Conservation (phyloP, 1,140 invertebrate species). For the Argopecten irradians region DNA sequence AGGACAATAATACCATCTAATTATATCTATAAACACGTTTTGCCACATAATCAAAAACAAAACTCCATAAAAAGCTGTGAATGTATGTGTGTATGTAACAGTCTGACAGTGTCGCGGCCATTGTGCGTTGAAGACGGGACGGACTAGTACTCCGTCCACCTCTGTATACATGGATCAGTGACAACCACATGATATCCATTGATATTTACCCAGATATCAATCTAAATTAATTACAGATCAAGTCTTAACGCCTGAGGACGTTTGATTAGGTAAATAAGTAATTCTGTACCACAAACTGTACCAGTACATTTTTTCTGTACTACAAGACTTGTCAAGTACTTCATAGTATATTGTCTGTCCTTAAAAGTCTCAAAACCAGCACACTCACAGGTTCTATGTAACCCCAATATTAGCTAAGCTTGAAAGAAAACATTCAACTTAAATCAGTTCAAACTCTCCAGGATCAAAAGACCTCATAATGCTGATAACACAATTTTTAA, state of each 20-base stretch:
- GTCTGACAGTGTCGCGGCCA: neutral
- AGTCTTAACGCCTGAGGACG: neutral
- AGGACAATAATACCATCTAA: neutral
- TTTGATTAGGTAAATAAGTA: neutral
- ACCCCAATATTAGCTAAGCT: neutral
- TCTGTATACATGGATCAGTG: neutral
- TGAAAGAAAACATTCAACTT: neutral
- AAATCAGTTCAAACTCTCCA: too few relatives aligned
- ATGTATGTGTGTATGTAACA: neutral
- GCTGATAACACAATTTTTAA: too few relatives aligned
- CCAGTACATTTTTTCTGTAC: too few relatives aligned
- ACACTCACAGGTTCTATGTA: neutral
- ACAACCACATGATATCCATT: neutral
- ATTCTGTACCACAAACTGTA: neutral
- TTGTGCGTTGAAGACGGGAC: neutral
- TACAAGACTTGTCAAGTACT: neutral
- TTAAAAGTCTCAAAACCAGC: neutral
- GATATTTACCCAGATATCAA: conserved; percentile 18
- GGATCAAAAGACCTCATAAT: too few relatives aligned
- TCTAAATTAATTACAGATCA: conserved; percentile 11
- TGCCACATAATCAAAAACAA: conserved; percentile 22
- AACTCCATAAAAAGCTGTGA: neutral
- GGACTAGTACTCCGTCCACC: neutral
- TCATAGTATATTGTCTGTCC: neutral
- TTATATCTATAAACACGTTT: conserved; percentile 14